Base-by-base conservation (phyloP, 2,888 invertebrate species). In the Drosophila greeni region DNA sequence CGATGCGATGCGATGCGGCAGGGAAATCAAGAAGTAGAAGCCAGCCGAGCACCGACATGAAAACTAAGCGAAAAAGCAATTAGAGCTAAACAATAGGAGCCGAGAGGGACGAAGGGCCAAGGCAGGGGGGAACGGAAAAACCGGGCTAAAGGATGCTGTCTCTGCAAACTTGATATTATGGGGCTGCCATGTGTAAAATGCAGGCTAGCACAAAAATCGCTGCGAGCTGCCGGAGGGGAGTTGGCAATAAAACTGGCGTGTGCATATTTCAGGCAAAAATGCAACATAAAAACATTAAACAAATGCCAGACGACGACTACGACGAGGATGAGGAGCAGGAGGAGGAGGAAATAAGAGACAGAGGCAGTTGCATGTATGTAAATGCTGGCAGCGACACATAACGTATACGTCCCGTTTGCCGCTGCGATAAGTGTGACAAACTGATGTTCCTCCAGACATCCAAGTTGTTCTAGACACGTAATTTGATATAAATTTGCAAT, bases 281-380 rank as follows among this genome's bases (percentile, higher is more conserved):
- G 73, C 81, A 84, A 53, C 81, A 59, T 71, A 81, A 85, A 77
- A 77, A 75, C 77, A 82, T 80, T 82, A 76, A 80, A 76, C 83
- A 80, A 82, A 79, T 82, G 78, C 75, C 80, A 80, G 69, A 75
- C 60, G 48, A 45, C n/a, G 40, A 49, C 31, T 23, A 37, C 7
- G 16, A 49, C 18, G 24, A 54, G 23, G 23, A 51, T 29, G 51
- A 42, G 16, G 2, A 24, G 26, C 33, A 39, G 47, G 47, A 39
- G n/a, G n/a, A n/a, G n/a, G n/a, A n/a, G n/a, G n/a, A n/a, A n/a
- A n/a, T n/a, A n/a, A 33, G 31, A 40, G 55, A 20, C 45, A 24
- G 53, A 29, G 39, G 43, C 37, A 52, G 47, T 20, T 31, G 31
- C 42, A 60, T 42, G 33, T 39, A 26, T 24, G 33, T 33, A 60